These are phyloP conservation scores for Cacoxenus indagator DNA, from an alignment of 2,888 invertebrate species.

Conservation along the genomic window DNA sequence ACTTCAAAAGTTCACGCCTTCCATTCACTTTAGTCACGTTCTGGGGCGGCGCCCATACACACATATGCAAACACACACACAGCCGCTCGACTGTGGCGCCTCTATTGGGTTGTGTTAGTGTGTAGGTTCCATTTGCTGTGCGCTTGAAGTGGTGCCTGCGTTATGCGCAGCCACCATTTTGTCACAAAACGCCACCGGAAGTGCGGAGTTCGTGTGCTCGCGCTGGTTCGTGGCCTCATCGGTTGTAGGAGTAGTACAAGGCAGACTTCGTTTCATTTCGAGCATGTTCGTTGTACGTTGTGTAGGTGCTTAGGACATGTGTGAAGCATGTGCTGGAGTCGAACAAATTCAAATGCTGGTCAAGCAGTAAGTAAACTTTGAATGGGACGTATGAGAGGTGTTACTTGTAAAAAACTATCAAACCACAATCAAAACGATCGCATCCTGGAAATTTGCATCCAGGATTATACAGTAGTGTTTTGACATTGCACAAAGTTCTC, in stretches of 20 bases:
- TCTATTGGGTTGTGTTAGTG: not conserved
- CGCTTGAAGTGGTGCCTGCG: not conserved
- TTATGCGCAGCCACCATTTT: slow-evolving; percentile 18
- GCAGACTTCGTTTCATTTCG: slow-evolving; percentile 32
- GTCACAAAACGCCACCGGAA: slow-evolving; percentile 27
- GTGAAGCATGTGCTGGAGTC: slow-evolving; percentile 37
- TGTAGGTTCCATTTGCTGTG: not conserved
- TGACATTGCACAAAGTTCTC: too few species aligned
- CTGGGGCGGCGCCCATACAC: slow-evolving; percentile 58
- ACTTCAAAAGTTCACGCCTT: slow-evolving; percentile 55
- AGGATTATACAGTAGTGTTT: too few species aligned
- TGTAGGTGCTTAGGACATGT: slow-evolving; percentile 39
- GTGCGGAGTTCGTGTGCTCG: slow-evolving; percentile 26
- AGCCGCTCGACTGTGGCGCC: slow-evolving; percentile 46
- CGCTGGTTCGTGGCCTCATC: slow-evolving; percentile 16
- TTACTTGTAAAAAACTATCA: too few species aligned
- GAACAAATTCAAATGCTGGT: slow-evolving; percentile 19
- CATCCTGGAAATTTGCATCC: too few species aligned
- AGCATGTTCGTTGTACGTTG: slow-evolving; percentile 59
- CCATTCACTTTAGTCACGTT: slow-evolving; percentile 67
- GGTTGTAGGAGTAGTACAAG: slow-evolving; percentile 46
- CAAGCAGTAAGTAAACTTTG: not conserved
- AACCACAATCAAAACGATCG: too few species aligned
- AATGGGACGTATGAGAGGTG: too few species aligned
- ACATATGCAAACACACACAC: slow-evolving; percentile 13